These are phyloP conservation scores for Pedionomus torquatus DNA, from an alignment of 2,113 vertebrate species.

Conservation along the genomic window DNA sequence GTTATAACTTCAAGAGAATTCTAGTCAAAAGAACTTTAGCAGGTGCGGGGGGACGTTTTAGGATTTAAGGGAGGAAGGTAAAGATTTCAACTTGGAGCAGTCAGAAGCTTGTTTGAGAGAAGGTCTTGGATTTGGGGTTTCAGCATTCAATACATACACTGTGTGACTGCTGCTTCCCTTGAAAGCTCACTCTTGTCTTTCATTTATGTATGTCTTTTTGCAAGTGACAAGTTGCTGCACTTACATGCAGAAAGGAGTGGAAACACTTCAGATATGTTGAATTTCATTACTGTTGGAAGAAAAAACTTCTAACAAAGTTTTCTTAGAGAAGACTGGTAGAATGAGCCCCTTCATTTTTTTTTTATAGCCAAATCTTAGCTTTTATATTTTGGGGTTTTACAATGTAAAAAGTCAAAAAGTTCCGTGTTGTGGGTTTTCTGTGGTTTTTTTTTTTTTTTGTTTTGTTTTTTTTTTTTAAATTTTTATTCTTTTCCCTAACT, in stretches of 20 bases:
- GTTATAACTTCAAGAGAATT: neutral
- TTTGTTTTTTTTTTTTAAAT: too few species aligned
- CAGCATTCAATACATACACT: neutral
- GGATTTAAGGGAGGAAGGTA: neutral
- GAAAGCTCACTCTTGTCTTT: neutral
- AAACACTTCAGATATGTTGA: neutral
- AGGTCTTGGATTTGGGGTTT: neutral
- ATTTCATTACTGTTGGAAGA: neutral
- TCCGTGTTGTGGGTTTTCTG: too few species aligned
- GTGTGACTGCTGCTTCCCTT: neutral
- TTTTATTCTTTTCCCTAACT: neutral
- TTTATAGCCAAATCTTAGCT: neutral
- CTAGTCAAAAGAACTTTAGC: neutral
- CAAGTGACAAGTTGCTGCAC: neutral
- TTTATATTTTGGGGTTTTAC: neutral
- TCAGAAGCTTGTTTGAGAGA: neutral
- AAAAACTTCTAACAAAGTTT: neutral
- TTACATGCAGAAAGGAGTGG: neutral
- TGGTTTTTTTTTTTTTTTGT: too few species aligned
- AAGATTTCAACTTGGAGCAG: neutral
- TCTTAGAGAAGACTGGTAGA: neutral
- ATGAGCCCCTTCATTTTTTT: neutral
- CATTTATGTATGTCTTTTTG: neutral
- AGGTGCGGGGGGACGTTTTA: neutral
- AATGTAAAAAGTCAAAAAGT: neutral